Evolutionary conservation across 2,888 invertebrate species (phyloP).

Genomic region (Limnephilus lunatus): DNA sequence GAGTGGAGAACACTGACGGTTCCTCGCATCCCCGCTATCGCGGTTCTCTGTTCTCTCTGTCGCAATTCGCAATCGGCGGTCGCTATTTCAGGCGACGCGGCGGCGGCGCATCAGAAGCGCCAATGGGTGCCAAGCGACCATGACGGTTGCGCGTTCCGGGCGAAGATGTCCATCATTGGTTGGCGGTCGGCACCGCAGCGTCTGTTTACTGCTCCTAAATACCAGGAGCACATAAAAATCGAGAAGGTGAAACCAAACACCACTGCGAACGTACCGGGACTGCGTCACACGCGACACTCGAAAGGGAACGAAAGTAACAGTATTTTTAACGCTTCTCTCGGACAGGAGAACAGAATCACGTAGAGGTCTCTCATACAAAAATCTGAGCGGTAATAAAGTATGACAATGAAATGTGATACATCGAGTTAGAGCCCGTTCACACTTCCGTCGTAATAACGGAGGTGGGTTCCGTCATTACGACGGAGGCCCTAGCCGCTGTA

Average conservation of each 20-base stretch:
- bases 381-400: background rate
- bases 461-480: no score
- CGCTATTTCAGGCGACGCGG: slow-evolving; percentile 29
- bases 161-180: slow-evolving; percentile 17
- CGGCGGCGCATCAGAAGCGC: slow-evolving; percentile 34
- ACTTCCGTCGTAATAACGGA: no score
- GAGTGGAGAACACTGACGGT: no score
- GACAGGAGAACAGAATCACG: slow-evolving; percentile 34
- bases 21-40: slow-evolving; percentile 35
- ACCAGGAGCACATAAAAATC: slow-evolving; percentile 57
- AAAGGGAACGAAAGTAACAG: slow-evolving; percentile 49
- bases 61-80: background rate
- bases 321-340: slow-evolving; percentile 52
- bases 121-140: slow-evolving; percentile 31
- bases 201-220: slow-evolving; percentile 57
- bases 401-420: background rate
- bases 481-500: no score
- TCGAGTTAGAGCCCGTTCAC: no score
- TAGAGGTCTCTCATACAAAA: background rate
- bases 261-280: background rate
- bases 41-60: background rate
- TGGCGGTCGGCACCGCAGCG: slow-evolving; percentile 59
- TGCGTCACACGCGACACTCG: background rate
- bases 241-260: slow-evolving; percentile 36
- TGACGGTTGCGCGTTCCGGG: slow-evolving; percentile 32